Evolutionary conservation across 1,140 invertebrate species (phyloP).

Genomic region (Drosophila erecta): DNA sequence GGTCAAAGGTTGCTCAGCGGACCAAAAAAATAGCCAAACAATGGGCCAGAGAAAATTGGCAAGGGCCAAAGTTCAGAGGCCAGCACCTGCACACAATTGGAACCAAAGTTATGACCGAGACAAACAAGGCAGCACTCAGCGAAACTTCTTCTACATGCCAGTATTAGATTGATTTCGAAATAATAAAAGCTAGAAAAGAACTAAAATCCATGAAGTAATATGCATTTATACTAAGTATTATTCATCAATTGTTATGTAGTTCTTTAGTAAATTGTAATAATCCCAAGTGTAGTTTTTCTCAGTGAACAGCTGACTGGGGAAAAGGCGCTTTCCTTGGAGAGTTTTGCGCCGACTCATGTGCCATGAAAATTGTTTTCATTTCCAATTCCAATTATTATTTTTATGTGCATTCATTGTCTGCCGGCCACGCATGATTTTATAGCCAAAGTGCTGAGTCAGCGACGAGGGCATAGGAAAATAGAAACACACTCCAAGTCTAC

Average conservation of each 20-base stretch:
- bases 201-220: no score
- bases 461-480: conserved; percentile 10
- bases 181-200: background rate
- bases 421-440: conserved; percentile 70
- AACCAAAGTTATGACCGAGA: conserved; percentile 30
- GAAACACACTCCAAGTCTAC: conserved; percentile 36
- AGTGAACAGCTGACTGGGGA: background rate
- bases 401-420: conserved; percentile 80
- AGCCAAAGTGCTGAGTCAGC: conserved; percentile 70
- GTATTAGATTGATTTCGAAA: background rate
- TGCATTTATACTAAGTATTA: no score
- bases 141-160: background rate
- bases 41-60: conserved; percentile 3
- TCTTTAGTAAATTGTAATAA: background rate
- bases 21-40: background rate
- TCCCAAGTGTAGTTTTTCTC: background rate
- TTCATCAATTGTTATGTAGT: no score
- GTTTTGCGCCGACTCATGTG: conserved; percentile 66
- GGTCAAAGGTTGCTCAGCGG: conserved; percentile 48
- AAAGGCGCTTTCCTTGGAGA: background rate
- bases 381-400: conserved; percentile 82
- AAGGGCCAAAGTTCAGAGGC: conserved; percentile 12
- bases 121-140: conserved; percentile 9
- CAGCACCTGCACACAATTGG: conserved; percentile 44
- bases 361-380: conserved; percentile 78